Percentiles rank a stretch among this genome's conserved stretches.
Evolutionary conservation across 2,888 invertebrate genomes (phyloP).

Genomic region (Xylocampa areola): DNA sequence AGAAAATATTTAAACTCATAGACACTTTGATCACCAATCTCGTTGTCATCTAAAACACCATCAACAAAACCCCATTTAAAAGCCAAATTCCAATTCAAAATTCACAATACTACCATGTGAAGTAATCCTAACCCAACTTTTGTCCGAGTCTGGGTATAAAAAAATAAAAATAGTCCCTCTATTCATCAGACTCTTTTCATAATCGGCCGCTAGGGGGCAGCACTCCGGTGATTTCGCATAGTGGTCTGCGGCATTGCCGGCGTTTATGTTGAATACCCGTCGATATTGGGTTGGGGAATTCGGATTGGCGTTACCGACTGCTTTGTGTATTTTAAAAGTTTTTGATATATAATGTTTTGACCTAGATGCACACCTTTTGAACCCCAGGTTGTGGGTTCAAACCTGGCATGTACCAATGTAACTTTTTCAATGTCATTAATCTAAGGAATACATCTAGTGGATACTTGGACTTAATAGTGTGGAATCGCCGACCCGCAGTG

Average conservation of each 20-base stretch:
- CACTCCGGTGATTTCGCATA: constrained; percentile 60
- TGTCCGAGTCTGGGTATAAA: constrained; percentile 34
- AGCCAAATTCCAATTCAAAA: constrained; percentile 12
- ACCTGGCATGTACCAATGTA: no score
- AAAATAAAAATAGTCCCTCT: constrained; percentile 52
- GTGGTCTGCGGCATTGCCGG: constrained; percentile 36
- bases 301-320: constrained; percentile 19
- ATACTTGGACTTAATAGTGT: no score
- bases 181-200: constrained; percentile 68
- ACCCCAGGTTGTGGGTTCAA: no score
- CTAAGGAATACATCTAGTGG: no score
- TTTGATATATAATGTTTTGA: no score
- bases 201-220: constrained; percentile 62
- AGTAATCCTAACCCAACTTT: constrained; percentile 50
- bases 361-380: no score
- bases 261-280: constrained; percentile 43
- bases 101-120: constrained; percentile 19
- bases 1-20: no score
- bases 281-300: constrained; percentile 28
- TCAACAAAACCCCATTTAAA: constrained; percentile 1
- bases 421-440: no score
- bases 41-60: neutral
- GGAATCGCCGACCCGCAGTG: no score
- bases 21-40: neutral
- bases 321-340: constrained; percentile 1